Percentiles rank a stretch among this genome's conserved stretches.
phyloP scores from a whole-genome alignment of 2,888 invertebrate genomes.

The Drosophila rellima region DNA sequence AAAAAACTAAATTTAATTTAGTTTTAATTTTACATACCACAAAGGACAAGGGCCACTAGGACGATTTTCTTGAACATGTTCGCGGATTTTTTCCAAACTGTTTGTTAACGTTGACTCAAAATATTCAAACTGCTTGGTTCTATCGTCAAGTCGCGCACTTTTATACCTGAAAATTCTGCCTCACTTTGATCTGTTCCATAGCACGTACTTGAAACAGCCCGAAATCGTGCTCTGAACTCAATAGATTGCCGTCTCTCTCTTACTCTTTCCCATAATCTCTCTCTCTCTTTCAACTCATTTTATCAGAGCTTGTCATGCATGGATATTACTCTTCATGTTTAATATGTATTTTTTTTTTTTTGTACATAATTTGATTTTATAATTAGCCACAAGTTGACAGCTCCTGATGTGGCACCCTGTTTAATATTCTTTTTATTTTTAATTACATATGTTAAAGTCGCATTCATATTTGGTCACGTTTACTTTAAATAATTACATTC shows the following conservation, averaged over 20 bases:
- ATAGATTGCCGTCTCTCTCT: not conserved
- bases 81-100: not conserved
- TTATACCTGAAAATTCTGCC: conserved; percentile 36
- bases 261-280: not conserved
- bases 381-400: not conserved
- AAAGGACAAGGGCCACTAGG: conserved; percentile 54
- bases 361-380: conserved; percentile 7
- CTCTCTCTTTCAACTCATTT: not conserved
- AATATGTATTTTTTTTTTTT: not conserved
- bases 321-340: not conserved
- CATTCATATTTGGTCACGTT: conserved; percentile 64
- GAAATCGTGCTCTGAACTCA: not conserved
- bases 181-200: conserved; percentile 1
- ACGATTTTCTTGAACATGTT: conserved; percentile 69
- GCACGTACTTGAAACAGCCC: conserved; percentile 46
- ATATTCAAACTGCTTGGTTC: conserved; percentile 47
- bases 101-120: conserved; percentile 10
- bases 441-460: conserved; percentile 27
- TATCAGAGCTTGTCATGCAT: not conserved
- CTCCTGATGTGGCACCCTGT: conserved; percentile 30
- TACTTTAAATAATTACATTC: conserved; percentile 60
- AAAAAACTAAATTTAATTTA: too few species aligned
- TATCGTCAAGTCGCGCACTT: conserved; percentile 16
- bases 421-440: conserved; percentile 9
- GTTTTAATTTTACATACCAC: conserved; percentile 64